phyloP scores from a whole-genome alignment of 2,888 invertebrate genomes.

The Lymantria dispar region DNA sequence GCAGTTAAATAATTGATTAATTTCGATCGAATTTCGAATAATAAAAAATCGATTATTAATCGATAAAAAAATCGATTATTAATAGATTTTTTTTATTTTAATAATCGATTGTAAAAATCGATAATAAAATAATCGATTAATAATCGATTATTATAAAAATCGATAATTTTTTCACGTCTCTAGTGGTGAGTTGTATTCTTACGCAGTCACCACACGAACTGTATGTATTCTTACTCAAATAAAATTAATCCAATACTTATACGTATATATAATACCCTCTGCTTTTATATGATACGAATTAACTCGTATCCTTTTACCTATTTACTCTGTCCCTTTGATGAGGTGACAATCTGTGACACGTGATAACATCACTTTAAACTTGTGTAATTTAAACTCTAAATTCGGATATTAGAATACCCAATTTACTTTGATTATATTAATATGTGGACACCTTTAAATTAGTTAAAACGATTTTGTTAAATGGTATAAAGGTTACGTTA shows the following conservation, averaged over 20 bases:
- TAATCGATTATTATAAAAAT: too few species aligned
- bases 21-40: too few species aligned
- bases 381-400: constrained; percentile 36
- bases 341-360: constrained; percentile 33
- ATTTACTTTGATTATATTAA: constrained; percentile 31
- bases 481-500: not conserved
- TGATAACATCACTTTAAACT: constrained; percentile 37
- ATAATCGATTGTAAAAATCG: too few species aligned
- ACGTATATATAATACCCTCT: constrained; percentile 4
- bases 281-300: constrained; percentile 16
- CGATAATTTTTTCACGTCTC: too few species aligned
- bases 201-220: not conserved
- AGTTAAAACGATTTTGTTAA: constrained; percentile 20
- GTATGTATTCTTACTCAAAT: not conserved
- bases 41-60: too few species aligned
- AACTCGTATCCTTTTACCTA: constrained; percentile 12
- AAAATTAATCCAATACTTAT: not conserved
- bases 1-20: too few species aligned
- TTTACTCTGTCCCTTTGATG: constrained; percentile 29
- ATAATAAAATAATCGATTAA: too few species aligned
- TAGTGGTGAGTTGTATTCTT: too few species aligned
- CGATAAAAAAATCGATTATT: too few species aligned
- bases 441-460: constrained; percentile 32
- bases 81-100: too few species aligned
- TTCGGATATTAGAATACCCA: constrained; percentile 19